Base-by-base conservation (phyloP, 2,113 vertebrate genomes). In the Dermatemys mawii region DNA sequence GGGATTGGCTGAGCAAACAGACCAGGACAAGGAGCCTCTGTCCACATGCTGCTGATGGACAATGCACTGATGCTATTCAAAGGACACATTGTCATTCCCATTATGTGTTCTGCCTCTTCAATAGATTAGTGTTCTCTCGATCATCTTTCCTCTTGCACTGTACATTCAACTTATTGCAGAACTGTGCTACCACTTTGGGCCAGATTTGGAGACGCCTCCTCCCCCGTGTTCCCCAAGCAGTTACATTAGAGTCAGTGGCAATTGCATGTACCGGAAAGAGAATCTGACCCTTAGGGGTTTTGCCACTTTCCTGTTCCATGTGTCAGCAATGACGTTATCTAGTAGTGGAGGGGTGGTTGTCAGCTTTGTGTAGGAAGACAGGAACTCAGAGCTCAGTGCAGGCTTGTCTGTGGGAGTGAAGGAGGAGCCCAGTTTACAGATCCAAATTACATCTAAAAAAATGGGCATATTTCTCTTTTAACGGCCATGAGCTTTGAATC, bases 41-140 rank as follows among this genome's bases (percentile, higher is more conserved):
- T 96, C 93, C 91, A 85, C 92, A 90, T 93, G 92, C 94, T 97
- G 92, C 89, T 89, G 92, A 96, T 92, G 81, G 83, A 94, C 78
- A 92, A 81, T 0, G 0, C 48, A 92, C 95, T 96, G 96, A 89
- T 89, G 94, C 90, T 97, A 95, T 96, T 95, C 89, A 96, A 94
- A 89, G 41, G 73, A 95, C 90, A 12, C 0, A 51, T 29, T 96
- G 81, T 83, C 88, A 48, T 93, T 94, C 73, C 88, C 90, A 78
- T 91, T 93, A 93, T 87, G 82, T 88, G 79, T 83, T 87, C 83
- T 84, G 88, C 88, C 94, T 92, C 79, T 73, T 95, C 80, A 84
- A 90, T 78, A 95, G 80, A 89, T 82, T 83, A 89, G 83, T 32
- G 21, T 78, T 75, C 35, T 3, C 22, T 93, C 16, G 86, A 22